phyloP scores from a whole-genome alignment of 2,797 vertebrate genomes.

The Pteronotus mesoamericanus region DNA sequence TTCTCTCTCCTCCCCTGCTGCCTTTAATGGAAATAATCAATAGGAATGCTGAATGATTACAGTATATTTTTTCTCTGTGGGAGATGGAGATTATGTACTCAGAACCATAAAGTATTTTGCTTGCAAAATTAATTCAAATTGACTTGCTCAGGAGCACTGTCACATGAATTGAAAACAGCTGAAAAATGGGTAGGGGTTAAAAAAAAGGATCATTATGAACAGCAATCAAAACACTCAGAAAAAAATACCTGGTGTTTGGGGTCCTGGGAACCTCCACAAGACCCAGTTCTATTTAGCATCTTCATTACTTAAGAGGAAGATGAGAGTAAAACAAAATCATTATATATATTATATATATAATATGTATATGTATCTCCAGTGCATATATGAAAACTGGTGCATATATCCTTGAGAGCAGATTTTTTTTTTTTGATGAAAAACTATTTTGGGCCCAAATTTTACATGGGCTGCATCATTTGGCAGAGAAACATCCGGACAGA shows the following conservation, averaged over 20 bases:
- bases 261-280: neutral
- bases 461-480: neutral
- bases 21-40: constrained; percentile 74
- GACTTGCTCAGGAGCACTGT: constrained; percentile 58
- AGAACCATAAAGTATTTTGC: constrained; percentile 71
- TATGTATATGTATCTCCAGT: no score
- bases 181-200: neutral
- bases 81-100: constrained; percentile 71
- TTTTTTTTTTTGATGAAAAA: neutral
- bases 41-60: constrained; percentile 69
- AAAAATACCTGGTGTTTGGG: constrained; percentile 32
- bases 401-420: neutral
- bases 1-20: constrained; percentile 54
- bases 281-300: constrained; percentile 20
- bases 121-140: constrained; percentile 76
- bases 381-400: neutral
- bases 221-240: constrained; percentile 58
- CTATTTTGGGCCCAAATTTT: neutral
- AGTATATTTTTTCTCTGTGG: constrained; percentile 66
- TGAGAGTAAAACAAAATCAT: neutral
- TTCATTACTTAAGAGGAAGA: constrained; percentile 53
- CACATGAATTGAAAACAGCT: constrained; percentile 69
- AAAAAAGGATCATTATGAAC: constrained; percentile 39
- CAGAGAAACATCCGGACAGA: neutral
- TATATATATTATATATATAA: no score